Evolutionary conservation across 1,140 invertebrate species (phyloP), one percentile per base, ranked within the genome.

Genomic region (Myzus persicae): DNA sequence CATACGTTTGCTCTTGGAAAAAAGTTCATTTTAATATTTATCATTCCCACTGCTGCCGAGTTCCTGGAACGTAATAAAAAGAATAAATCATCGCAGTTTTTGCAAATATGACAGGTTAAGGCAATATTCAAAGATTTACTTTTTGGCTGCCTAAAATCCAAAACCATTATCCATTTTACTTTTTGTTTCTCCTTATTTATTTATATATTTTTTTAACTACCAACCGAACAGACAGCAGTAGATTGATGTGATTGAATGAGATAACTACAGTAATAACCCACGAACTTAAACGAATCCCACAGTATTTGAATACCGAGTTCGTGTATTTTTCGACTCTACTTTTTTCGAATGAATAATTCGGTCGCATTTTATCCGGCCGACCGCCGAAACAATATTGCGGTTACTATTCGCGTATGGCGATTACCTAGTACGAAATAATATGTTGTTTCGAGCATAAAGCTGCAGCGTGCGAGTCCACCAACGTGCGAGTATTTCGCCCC

Each of bases 121-220:
- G 54, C 51, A 67, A 90, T 90, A 90, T 90, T 90, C 89, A 90
- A 90, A 59, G 89, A 90, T 90, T 90, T 90, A 90, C 51, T 90
- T 59, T 90, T 67, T 90, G 36, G 26, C 38, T 11, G 89, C 20
- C 89, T 26, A 22, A 42, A 42, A 42, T 90, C 54, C 38, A 67
- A 31, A 67, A 20, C 89, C 51, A 90, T 90, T 90, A 67, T 90
- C 48, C 88, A 40, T 90, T 59, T 42, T 90, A 9, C 89, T 40
- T 67, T 90, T 90, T 67, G 31, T 42, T 40, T 20, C 44, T 44
- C 38, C n/a, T 20, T 46, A 31, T 44, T 44, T 46, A 36, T 88
- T 88, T 36, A 46, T 88, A 44, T 89, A 38, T 22, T 36, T 36
- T 89, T 89, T 51, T 51, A 89, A 89, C 87, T 51, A 89, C n/a